Evolutionary conservation across 1,140 invertebrate genomes (phyloP), one percentile per base, ranked within the genome.

Genomic region (Linepithema humile): DNA sequence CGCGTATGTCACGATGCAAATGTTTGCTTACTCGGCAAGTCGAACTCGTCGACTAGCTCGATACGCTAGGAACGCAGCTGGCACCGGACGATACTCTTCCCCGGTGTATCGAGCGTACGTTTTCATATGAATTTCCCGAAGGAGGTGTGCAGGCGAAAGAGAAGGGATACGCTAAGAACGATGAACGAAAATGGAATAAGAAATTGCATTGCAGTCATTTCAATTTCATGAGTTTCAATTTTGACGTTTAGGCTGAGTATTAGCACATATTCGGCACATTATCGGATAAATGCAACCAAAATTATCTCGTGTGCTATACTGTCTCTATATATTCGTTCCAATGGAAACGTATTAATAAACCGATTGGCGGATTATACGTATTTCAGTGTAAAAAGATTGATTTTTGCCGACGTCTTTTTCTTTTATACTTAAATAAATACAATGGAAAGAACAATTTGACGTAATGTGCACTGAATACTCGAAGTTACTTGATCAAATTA

Each of bases 11-110:
- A 67, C 88, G 91, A 89, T 80, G 90, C 90, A 92, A 92, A 92
- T 92, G 90, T 92, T 92, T 92, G 89, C 89, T 88, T 88, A 77
- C 60, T 84, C 85, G 55, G 82, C 74, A 62, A 87, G 85, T 88
- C 73, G 86, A 88, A 80, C 82, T 67, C 73, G 50, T 69, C 64
- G 74, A 43, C 38, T 70, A 70, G 75, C 23, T 80, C 48, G 26
- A 78, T 35, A 35, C 62, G 32, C 17, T 35, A 26, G 43, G 3
- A 78, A 40, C 62, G 62, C 62, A 70, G 48, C 45, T 55, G 75
- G 35, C 23, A 29, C 23, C 26, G 75, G 64, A 80, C 75, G 48
- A 29, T 55, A 55, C 64, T 62, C 23, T 20, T 77, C 43, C 40
- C 40, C n/a, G 53, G 32, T 59, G 35, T 32, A 83, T 62, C 45